Conservation (phyloP, 2,113 vertebrate genomes). For the Odontophorus gujanensis region DNA sequence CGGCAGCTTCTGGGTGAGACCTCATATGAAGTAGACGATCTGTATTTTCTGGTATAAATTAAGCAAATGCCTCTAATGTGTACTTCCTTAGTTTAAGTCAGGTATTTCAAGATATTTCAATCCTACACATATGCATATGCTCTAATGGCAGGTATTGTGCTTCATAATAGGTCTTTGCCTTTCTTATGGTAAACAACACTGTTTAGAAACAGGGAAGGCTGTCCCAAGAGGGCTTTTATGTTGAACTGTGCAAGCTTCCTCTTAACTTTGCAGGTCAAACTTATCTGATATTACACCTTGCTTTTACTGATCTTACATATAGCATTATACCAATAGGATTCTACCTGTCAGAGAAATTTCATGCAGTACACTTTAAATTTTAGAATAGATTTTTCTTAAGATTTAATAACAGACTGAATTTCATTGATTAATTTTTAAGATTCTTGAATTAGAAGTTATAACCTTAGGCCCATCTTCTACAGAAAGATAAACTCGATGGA, state of each 20-base stretch:
- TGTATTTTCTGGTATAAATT: not conserved
- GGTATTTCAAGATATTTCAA: not conserved
- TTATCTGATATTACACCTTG: not conserved
- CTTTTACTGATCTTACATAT: not conserved
- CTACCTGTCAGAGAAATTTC: not conserved
- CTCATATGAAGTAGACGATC: not conserved
- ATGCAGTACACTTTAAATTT: not conserved
- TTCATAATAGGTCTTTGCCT: not conserved
- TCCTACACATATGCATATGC: not conserved
- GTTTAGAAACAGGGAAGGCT: not conserved
- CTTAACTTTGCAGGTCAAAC: not conserved
- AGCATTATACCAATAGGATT: not conserved
- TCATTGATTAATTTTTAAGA: not conserved
- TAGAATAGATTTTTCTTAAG: not conserved
- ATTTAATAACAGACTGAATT: not conserved
- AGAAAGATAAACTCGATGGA: not conserved
- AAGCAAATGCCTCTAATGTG: not conserved
- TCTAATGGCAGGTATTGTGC: not conserved
- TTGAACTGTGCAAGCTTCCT: not conserved
- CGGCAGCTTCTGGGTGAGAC: not conserved
- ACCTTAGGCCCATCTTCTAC: not conserved
- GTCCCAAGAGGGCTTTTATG: not conserved
- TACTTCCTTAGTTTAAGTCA: not conserved
- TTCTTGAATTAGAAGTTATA: not conserved
- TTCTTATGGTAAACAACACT: not conserved